Percentiles rank a stretch among this genome's conserved stretches.
Evolutionary conservation across 2,888 invertebrate species (phyloP).

Genomic region (Axea sp.): DNA sequence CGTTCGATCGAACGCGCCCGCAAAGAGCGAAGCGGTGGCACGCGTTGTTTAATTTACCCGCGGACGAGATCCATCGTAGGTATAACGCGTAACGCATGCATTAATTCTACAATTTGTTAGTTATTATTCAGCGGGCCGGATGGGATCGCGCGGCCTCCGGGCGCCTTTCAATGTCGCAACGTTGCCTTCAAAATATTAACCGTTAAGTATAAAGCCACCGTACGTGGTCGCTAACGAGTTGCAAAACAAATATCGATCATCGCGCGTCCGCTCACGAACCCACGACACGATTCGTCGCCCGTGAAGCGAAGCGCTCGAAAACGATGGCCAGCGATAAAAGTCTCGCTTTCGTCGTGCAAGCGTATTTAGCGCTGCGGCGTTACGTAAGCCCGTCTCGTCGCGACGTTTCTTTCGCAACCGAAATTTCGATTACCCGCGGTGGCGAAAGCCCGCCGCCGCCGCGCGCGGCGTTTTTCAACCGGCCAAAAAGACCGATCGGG

Average conservation of each 20-base stretch:
- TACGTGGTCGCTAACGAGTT: constrained; percentile 29
- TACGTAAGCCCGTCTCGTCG: constrained; percentile 47
- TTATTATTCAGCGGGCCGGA: constrained; percentile 25
- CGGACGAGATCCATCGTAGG: no score
- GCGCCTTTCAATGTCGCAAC: constrained; percentile 51
- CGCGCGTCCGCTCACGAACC: constrained; percentile 4
- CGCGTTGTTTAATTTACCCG: no score
- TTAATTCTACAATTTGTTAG: constrained; percentile 15
- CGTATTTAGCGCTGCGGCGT: constrained; percentile 29
- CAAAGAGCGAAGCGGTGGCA: no score
- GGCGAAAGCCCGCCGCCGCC: constrained; percentile 29
- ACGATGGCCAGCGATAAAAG: constrained; percentile 32
- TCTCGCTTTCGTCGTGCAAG: constrained; percentile 11
- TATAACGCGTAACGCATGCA: no score
- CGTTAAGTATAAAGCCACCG: constrained; percentile 34
- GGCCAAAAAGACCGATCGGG: constrained; percentile 31
- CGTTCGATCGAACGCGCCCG: no score
- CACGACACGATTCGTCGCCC: constrained; percentile 26
- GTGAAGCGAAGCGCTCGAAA: constrained; percentile 15
- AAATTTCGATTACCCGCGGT: constrained; percentile 52
- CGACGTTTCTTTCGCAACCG: constrained; percentile 50
- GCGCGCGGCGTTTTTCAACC: constrained; percentile 28
- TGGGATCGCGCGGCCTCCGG: no score
- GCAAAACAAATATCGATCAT: constrained; percentile 48
- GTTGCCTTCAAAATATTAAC: constrained; percentile 49